Base-by-base conservation (phyloP, 2,888 invertebrate species). In the Podabrus alpinus region DNA sequence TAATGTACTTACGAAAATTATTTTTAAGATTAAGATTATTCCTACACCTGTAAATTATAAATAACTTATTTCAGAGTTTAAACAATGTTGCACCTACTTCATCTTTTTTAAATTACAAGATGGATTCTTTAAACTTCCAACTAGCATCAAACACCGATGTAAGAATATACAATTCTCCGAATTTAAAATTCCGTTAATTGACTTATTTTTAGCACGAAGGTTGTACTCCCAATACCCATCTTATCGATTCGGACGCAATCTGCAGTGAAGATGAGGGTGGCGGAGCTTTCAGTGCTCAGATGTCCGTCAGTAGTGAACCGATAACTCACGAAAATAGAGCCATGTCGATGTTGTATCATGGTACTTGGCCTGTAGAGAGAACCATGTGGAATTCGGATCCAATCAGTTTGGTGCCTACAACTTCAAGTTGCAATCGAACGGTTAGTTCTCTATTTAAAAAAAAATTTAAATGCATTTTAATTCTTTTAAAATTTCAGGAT, bases 361-460 rank as follows among this genome's bases (percentile, higher is more conserved):
- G 91, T n/a, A 90, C 91, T 13, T 92, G 92, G 92, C 91, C 91
- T 7, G 89, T 90, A 61, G 90, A 90, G 82, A 88, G 86, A 81
- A 84, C 82, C 66, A 84, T 86, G 84, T 87, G 87, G 87, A 86
- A 86, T 78, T 87, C 87, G 0, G 87, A 87, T 80, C 86, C 86
- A 10, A 82, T 83, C 16, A 83, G 79, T 68, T 68, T 79, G 60
- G 79, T 77, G 59, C 81, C 79, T 74, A 59, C 74, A 68, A 64
- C 72, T 71, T 69, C 72, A 66, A 75, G 74, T 21, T 74, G 73
- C 45, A 80, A 76, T 69, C 73, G 77, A 75, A 77, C 76, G 25
- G 80, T 79, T 74, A 72, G 73, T 74, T 62, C 5, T 25, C 45
- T 25, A 9, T 5, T 67, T 45, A 29, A 10, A 11, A 16, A 16